Base-by-base conservation (phyloP, 2,797 vertebrate genomes). In the Ctenopoma kingsleyae region DNA sequence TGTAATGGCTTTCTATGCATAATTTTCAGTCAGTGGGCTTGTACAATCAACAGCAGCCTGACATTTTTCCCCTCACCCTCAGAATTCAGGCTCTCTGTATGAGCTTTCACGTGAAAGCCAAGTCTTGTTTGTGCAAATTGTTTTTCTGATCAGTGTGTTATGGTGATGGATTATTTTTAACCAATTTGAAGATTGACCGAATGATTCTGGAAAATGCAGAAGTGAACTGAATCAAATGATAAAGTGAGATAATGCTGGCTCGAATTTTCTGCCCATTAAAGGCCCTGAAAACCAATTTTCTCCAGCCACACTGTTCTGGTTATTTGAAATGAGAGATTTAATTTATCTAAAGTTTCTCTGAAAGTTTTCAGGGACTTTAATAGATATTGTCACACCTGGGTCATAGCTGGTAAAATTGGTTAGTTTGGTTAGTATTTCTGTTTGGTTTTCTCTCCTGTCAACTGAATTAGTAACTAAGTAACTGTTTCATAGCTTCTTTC, bases 1-100 rank as follows among this genome's bases (percentile, higher is more conserved):
- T 43, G 8, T 76, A 80, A 74, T 74, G 55, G 58, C 59, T 80
- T 60, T 59, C 51, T 67, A 7, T 71, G 67, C 49, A 44, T 81
- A 17, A 32, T 54, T 78, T 67, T 47, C 41, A 50, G 25, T 36
- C 36, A 61, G 1, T 61, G 50, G 30, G n/a, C 38, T 55, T 32
- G 22, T 13, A 46, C 47, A 56, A 63, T 59, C 51, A 70, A 30
- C 63, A 60, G 19, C 49, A 49, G 40, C 16, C 17, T 46, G 27
- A 61, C 63, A 13, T n/a, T 20, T 22, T 40, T 11, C 51, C 47
- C 19, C 36, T 40, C 23, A 22, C 20, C 15, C 27, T 30, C 49
- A 66, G 67, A 46, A 32, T 22, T 17, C 44, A 47, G 12, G 2
- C 7, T 15, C 16, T 25, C 27, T 58, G 5, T 67, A 12, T 70